Base-by-base conservation (phyloP, 1,140 invertebrate genomes). In the Sipha flava region DNA sequence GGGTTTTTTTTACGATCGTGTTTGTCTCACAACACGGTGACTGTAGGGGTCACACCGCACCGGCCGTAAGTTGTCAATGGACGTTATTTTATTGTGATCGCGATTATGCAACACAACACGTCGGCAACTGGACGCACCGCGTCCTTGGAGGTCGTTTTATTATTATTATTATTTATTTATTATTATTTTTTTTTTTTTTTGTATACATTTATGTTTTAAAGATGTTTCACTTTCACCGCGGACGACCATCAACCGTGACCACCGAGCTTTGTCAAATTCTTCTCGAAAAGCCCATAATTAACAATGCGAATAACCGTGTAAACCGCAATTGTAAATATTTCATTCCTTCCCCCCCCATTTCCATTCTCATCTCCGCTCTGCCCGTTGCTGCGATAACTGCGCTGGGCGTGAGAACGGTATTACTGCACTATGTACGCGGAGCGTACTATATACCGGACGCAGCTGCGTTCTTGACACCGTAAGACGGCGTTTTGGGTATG, bases 71-170 rank as follows among this genome's bases (percentile, higher is more conserved):
- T 66, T 66, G 40, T 43, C 23, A 66, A 66, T 43, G 37, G 52
- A 57, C 73, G 23, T 77, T 23, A 59, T 77, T 75, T 52, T 75
- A 75, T 54, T 75, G 72, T 75, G 72, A 75, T 75, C 72, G 72
- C 49, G 31, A 77, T 77, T 77, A 40, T 77, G 73, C 52, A 77
- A 77, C 52, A 6, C 23, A 29, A 23, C 4, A 3, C 52, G 31
- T 6, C 31, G 34, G 31, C 40, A 70, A 45, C 66, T 54, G 73
- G 52, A 77, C 52, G 73, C 40, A 40, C 21, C 21, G 16, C 34
- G 73, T 57, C 73, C 52, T 77, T 57, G 73, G 73, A 77, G 73
- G 73, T 77, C 73, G 59, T 59, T 59, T 29, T 75, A 54, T 73
- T 37, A 54, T 73, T 47, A 72, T 70, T 26, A 70, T 37, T 10